Base-by-base conservation (phyloP, 2,797 vertebrate species). In the Dicrostonyx torquatus region DNA sequence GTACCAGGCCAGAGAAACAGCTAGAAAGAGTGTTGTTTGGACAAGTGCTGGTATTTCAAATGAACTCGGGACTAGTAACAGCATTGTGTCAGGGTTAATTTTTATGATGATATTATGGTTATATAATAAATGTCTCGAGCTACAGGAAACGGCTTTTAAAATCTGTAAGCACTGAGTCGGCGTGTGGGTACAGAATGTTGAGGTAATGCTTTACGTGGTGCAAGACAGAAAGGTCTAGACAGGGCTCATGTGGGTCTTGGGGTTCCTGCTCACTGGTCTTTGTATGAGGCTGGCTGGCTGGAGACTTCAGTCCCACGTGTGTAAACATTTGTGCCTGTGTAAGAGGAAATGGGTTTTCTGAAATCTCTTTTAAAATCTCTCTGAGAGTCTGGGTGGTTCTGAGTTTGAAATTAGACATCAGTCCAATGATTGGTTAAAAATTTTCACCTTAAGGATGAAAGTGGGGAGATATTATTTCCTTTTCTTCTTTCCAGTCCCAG, bases 151-250 rank as follows among this genome's bases (percentile, higher is more conserved):
- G 43, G 40, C 31, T 70, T 70, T 83, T 50, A 34, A 91, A 68
- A 75, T 4, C 17, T 72, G 1, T 45, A 77, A 45, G 5, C 60
- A 17, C 29, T 29, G 11, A 77, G 68, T 73, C 40, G 31, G 31
- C 12, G 22, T 29, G 4, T 45, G 15, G 17, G 3, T 1, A 1
- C 20, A 34, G 45, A 84, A 24, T 0, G 0, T 4, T 17, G 40
- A 85, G 18, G 11, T 64, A 10, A 50, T 73, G 37, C 15, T 70
- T 24, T 26, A 9, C 5, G 0, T 53, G 24, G 6, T 13, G 0
- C 18, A 55, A 58, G 24, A 89, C 84, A 48, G 9, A 92, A 93
- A 79, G 48, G 24, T 31, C 26, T 17, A 24, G n/a, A 45, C 5
- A 45, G 10, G 12, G 18, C 34, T 34, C 20, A 6, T 43, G 24